These are phyloP conservation scores for Venustaconcha ellipsiformis DNA, from an alignment of 1,140 invertebrate species.

Conservation along the genomic window DNA sequence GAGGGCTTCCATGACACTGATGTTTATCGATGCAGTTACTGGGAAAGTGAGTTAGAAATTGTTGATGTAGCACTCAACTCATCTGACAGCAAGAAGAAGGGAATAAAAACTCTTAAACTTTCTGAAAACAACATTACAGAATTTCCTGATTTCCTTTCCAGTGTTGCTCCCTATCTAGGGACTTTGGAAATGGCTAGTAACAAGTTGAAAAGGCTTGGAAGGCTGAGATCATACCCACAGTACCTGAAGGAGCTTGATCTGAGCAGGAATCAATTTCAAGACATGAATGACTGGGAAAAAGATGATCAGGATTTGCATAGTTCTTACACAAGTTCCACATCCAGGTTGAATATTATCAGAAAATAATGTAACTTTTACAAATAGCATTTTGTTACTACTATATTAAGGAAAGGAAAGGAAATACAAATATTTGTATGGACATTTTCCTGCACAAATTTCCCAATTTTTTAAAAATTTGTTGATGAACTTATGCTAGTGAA, in stretches of 20 bases:
- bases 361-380: conserved; percentile 13
- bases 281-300: conserved; percentile 28
- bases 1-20: too few species aligned
- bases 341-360: neutral
- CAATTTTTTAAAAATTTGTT: too few species aligned
- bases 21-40: conserved; percentile 11
- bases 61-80: conserved; percentile 18
- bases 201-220: conserved; percentile 62
- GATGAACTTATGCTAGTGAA: too few species aligned
- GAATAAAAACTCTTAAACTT: conserved; percentile 41
- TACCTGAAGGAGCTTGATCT: conserved; percentile 42
- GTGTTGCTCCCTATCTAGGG: conserved; percentile 77
- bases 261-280: conserved; percentile 32
- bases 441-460: too few species aligned
- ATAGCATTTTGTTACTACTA: too few species aligned
- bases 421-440: too few species aligned
- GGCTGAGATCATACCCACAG: conserved; percentile 31
- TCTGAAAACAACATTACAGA: conserved; percentile 32
- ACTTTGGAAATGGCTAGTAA: conserved; percentile 94
- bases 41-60: conserved; percentile 12
- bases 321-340: too few species aligned
- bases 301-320: neutral
- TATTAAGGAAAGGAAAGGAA: too few species aligned
- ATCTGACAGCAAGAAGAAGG: conserved; percentile 18
- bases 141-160: conserved; percentile 41